Evolutionary conservation across 2,113 vertebrate species (phyloP), one percentile per base, ranked within the genome.

Genomic region (Labeo rohita): DNA sequence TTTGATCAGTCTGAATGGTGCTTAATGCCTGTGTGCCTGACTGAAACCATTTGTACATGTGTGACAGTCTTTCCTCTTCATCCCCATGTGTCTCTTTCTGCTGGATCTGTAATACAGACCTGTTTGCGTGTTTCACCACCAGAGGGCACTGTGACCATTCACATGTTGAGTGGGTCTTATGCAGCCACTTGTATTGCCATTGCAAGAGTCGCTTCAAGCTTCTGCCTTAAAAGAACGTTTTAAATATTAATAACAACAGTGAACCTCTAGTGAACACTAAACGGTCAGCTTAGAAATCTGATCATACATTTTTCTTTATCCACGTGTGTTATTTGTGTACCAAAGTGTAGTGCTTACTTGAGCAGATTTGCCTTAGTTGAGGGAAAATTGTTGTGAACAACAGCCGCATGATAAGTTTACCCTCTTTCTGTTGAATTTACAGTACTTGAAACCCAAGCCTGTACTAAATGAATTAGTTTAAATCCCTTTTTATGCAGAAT

Each of bases 111-210:
- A 34, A 15, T 7, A 8, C 28, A 61, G 23, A 23, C 34, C 52
- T 49, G 59, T 39, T 80, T 49, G 21, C 28, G 61, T 74, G 18
- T 61, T 39, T 39, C 45, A 65, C 85, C 88, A 85, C 78, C 49
- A 85, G 88, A 85, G 83, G 85, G 83, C 82, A 80, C 85, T 78
- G 73, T 87, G 72, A 61, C 23, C 73, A 75, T 87, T 85, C 72
- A 54, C 56, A 78, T 39, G 13, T 34, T 11, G 70, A 45, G 61
- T 65, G 49, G 70, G 49, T 52, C 65, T n/a, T 49, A 72, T 43
- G 54, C 68, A 75, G 68, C 12, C 43, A 9, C 47, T 28, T 10
- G 7, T 28, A 50, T 84, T 47, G 66, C 52, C 18, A 9, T 80
- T 34, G 13, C n/a, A 2, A 28, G 73, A 16, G 56, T 82, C 52